These are phyloP conservation scores for Tympanuchus pallidicinctus DNA, from an alignment of 2,113 vertebrate species.

Conservation along the genomic window DNA sequence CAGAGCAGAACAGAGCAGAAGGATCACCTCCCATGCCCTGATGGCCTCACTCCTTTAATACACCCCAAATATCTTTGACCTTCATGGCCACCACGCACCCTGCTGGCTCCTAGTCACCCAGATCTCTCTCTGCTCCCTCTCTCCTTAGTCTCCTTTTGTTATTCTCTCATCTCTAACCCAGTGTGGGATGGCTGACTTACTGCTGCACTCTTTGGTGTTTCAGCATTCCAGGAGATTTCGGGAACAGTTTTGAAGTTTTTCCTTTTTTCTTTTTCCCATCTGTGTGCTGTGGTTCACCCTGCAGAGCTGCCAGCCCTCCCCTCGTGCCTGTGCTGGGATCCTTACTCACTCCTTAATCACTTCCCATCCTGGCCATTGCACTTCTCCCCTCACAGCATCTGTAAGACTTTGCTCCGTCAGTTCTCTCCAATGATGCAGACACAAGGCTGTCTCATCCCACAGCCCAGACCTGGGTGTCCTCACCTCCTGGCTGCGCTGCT, in stretches of 20 bases:
- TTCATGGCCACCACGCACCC: not conserved
- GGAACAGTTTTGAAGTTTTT: slow-evolving; percentile 19
- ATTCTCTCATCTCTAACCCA: not conserved
- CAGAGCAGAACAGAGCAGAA: too few relatives aligned
- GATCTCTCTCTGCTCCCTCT: not conserved
- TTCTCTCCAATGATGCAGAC: not conserved
- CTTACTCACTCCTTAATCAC: slow-evolving; percentile 57
- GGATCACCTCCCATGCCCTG: not conserved
- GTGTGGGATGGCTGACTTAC: not conserved
- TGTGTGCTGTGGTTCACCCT: slow-evolving; percentile 3
- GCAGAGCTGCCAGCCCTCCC: slow-evolving; percentile 9
- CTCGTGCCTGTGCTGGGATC: not conserved
- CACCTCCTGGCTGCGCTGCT: not conserved
- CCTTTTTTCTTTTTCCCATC: slow-evolving; percentile 18
- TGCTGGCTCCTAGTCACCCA: too few relatives aligned
- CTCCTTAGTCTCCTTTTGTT: not conserved
- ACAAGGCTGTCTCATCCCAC: not conserved
- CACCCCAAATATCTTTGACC: not conserved
- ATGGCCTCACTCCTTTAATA: too few relatives aligned
- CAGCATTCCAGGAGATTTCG: not conserved
- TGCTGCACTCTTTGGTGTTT: not conserved
- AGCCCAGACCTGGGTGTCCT: not conserved
- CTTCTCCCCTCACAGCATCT: not conserved
- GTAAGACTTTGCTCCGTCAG: not conserved
- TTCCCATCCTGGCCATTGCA: not conserved